phyloP scores from a whole-genome alignment of 2,797 vertebrate genomes.

The Scarus forsteni region DNA sequence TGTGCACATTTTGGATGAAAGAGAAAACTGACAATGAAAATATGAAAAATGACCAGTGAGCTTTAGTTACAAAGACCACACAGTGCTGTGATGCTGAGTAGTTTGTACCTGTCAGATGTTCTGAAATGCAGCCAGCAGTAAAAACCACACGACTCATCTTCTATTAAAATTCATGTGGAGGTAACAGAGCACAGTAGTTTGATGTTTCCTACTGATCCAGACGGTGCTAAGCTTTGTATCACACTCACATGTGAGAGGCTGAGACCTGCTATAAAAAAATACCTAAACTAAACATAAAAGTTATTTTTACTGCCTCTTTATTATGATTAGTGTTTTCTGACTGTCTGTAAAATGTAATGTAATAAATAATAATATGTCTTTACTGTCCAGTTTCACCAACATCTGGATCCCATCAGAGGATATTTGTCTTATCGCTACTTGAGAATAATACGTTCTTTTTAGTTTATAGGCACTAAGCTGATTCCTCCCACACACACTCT shows the following conservation, averaged over 20 bases:
- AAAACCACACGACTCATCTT: background rate
- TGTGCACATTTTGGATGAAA: too few species aligned
- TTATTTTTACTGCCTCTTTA: background rate
- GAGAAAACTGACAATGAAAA: background rate
- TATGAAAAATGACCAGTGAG: background rate
- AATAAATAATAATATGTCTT: too few species aligned
- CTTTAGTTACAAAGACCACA: background rate
- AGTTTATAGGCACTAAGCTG: too few species aligned
- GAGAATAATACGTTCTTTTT: too few species aligned
- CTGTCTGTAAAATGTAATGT: background rate
- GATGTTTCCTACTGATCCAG: conserved; percentile 26
- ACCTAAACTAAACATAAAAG: background rate
- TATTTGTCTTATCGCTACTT: too few species aligned
- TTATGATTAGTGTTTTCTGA: background rate
- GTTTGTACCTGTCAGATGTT: conserved; percentile 10
- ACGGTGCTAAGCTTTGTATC: conserved; percentile 17
- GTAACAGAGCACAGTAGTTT: conserved; percentile 24
- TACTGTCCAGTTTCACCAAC: too few species aligned
- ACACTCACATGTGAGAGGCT: background rate
- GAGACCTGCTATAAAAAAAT: background rate
- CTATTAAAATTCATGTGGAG: conserved; percentile 52
- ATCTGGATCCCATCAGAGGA: too few species aligned
- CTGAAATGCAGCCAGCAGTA: conserved; percentile 20
- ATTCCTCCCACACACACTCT: too few species aligned
- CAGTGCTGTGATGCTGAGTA: conserved; percentile 11